Base-by-base conservation (phyloP, 2,113 vertebrate genomes). In the Canis aureus region DNA sequence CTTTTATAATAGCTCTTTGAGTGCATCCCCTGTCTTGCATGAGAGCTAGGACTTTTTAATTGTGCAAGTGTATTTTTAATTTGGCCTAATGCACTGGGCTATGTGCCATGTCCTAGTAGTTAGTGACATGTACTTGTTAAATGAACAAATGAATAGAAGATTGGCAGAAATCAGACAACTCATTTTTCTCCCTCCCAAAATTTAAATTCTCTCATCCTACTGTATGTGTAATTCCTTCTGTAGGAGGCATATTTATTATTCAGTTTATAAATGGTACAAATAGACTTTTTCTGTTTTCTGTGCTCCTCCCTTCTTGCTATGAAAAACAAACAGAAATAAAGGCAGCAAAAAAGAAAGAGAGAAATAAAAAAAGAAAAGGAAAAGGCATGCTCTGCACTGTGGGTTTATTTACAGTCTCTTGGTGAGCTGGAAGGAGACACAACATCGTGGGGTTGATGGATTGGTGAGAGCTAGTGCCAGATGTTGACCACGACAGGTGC, bases 391-490 rank as follows among this genome's bases (percentile, higher is more conserved):
- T 60, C 17, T 88, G 7, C 16, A 29, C 27, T 69, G 20, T 29
- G 27, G n/a, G 19, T 94, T 96, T 96, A 89, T 97, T 97, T 88
- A 92, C 49, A 94, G 60, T 92, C 67, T 96, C 38, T 43, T 69
- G 78, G n/a, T 38, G 62, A 92, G 22, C 43, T 92, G 64, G 23
- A 95, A 92, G 69, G 76, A 94, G 49, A 90, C 16, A 60, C n/a
- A 74, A 10, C 22, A 11, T 73, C 0, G 11, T 88, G 59, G 22
- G 38, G n/a, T 32, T 97, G 92, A 32, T 60, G 25, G 67, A 95
- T 78, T 81, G 71, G 83, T 23, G 53, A 93, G 93, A 11, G 32
- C 11, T 91, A 71, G 32, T 82, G 85, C n/a, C 83, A 98, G 98
- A 96, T 96, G 95, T 69, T 89, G 95, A 29, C 96, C 0, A 0